Base-by-base conservation (phyloP, 2,888 invertebrate species). In the Tetranychus truncatus region DNA sequence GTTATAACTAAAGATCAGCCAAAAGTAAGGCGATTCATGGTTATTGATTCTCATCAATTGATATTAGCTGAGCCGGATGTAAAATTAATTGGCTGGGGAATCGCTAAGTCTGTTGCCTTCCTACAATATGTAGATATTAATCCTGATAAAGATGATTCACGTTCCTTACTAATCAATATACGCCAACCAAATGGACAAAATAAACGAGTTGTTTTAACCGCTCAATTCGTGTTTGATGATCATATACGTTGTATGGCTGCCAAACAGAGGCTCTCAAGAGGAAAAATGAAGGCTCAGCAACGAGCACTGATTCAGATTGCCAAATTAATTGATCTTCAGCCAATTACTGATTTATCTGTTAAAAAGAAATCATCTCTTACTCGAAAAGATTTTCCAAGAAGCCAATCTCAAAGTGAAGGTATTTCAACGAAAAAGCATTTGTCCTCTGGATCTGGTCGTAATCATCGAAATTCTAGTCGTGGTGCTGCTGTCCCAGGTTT, bases 221-320 rank as follows among this genome's bases (percentile, higher is more conserved):
- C 94, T 11, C 93, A 91, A 83, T 96, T 99, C 83, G 88, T 96
- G 77, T 99, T 99, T 82, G 97, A 99, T 82, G 99, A 99, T 85
- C 96, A 97, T 82, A 99, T 99, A 79, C 87, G 97, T 46, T 97
- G 96, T 81, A 95, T 97, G 95, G 96, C 97, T 21, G 97, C 97
- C 44, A 97, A 96, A 81, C 97, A 97, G 80, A 83, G 84, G 76
- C 80, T 85, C 65, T 82, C 82, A 9, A 85, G 91, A 87, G 95
- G 95, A 45, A 87, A 94, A 65, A 89, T 91, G 80, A 95, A 93
- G 84, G 94, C 96, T 0, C 88, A 97, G 0, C 95, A 95, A 81
- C 91, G 93, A 84, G 97, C 97, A 84, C 92, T 97, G 90, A 91
- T 91, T 81, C 91, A 94, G 83, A 96, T 97, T 75, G 95, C 94